Conservation (phyloP, 1,140 invertebrate species). For the Cataglyphis hispanica region DNA sequence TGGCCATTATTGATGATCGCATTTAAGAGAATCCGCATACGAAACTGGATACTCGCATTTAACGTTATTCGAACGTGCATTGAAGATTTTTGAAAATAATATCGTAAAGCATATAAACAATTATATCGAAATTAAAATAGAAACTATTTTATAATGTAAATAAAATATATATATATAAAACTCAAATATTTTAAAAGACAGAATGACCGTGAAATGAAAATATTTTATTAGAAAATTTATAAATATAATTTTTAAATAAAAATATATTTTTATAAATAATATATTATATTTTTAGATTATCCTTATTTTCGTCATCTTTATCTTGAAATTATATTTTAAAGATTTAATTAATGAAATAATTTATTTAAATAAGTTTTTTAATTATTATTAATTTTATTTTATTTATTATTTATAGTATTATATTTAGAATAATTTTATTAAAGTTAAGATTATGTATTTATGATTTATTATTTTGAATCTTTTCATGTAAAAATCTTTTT, state of each 20-base stretch:
- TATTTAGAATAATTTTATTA: neutral
- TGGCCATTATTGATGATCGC: constrained; percentile 38
- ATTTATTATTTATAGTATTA: neutral
- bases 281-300: no score
- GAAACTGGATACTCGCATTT: constrained; percentile 18
- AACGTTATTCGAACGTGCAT: constrained; percentile 2
- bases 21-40: constrained; percentile 50
- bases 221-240: neutral
- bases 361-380: no score
- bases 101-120: neutral
- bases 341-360: no score
- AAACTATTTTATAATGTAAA: neutral
- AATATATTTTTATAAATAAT: no score
- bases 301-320: no score
- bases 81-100: constrained; percentile 1
- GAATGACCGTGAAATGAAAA: neutral
- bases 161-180: neutral
- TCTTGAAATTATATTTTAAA: no score
- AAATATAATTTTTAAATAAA: neutral
- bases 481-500: neutral
- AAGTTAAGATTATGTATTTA: no score
- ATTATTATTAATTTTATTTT: no score
- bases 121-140: neutral
- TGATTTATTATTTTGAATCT: no score
- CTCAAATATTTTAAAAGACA: no score